phyloP scores from a whole-genome alignment of 2,888 invertebrate species.

The Plagiodera versicolora region DNA sequence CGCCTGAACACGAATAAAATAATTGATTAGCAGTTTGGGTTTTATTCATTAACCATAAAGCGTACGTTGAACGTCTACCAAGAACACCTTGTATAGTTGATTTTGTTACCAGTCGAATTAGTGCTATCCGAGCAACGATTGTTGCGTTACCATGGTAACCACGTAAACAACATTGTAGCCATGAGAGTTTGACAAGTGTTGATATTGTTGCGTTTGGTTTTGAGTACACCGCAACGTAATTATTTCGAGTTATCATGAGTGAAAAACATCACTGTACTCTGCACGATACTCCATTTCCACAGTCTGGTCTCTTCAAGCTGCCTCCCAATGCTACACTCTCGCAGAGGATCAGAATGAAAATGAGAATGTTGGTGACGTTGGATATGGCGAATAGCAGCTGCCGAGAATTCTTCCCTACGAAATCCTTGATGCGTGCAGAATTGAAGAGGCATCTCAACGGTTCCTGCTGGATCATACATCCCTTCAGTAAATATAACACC shows the following conservation, averaged over 20 bases:
- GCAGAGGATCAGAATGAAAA: background rate
- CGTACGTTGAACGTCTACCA: no score
- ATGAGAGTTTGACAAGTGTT: background rate
- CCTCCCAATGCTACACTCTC: background rate
- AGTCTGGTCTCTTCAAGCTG: background rate
- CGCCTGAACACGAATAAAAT: conserved; percentile 26
- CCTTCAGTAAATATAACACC: background rate
- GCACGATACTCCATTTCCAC: background rate
- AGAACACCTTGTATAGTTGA: no score
- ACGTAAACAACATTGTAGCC: background rate
- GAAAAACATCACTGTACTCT: background rate
- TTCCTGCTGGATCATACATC: background rate
- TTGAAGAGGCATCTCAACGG: background rate
- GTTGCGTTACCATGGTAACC: background rate
- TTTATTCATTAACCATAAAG: no score
- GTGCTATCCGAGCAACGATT: no score
- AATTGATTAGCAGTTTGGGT: conserved; percentile 7
- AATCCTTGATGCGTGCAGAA: background rate
- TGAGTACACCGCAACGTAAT: no score
- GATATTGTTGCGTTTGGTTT: background rate
- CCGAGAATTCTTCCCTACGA: background rate
- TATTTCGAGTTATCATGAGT: background rate
- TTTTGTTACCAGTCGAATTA: no score
- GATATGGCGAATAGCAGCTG: background rate
- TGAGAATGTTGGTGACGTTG: background rate